phyloP scores from a whole-genome alignment of 1,140 invertebrate species.

The Drosophila bifasciata region DNA sequence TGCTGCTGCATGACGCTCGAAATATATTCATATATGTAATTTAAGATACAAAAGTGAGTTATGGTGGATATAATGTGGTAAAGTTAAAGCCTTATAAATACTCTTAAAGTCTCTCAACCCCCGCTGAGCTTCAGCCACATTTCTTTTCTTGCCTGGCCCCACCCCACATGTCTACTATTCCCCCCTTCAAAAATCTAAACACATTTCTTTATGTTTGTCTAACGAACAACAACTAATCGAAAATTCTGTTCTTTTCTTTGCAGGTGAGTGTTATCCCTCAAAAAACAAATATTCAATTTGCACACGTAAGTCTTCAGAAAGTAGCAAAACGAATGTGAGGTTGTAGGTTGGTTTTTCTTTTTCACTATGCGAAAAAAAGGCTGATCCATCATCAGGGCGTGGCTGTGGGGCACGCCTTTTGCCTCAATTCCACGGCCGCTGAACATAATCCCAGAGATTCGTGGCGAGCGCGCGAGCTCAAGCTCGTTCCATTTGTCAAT shows the following conservation, averaged over 20 bases:
- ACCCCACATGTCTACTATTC: too few relatives aligned
- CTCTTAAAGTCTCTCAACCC: too few relatives aligned
- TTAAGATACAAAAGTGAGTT: not conserved
- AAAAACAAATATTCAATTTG: slow-evolving; percentile 51
- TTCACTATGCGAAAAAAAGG: not conserved
- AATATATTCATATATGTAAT: too few relatives aligned
- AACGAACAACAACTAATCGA: slow-evolving; percentile 31
- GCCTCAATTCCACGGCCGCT: slow-evolving; percentile 9
- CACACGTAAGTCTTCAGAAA: slow-evolving; percentile 33
- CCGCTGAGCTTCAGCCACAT: too few relatives aligned
- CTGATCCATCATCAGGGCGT: slow-evolving; percentile 30
- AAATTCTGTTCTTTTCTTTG: slow-evolving; percentile 35
- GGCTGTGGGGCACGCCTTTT: slow-evolving; percentile 1
- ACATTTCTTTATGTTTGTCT: not conserved
- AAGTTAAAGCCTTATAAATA: too few relatives aligned
- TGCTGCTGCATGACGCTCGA: too few relatives aligned
- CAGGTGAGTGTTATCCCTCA: slow-evolving; percentile 65
- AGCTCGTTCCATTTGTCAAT: slow-evolving; percentile 71
- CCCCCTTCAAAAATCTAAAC: slow-evolving; percentile 14
- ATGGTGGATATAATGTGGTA: not conserved
- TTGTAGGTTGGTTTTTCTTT: too few relatives aligned
- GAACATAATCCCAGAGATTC: slow-evolving; percentile 34
- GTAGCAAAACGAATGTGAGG: not conserved
- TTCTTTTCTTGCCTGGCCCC: too few relatives aligned
- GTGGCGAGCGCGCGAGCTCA: slow-evolving; percentile 22